Conservation (phyloP, 2,888 invertebrate genomes). For the Lochmaea crataegi region DNA sequence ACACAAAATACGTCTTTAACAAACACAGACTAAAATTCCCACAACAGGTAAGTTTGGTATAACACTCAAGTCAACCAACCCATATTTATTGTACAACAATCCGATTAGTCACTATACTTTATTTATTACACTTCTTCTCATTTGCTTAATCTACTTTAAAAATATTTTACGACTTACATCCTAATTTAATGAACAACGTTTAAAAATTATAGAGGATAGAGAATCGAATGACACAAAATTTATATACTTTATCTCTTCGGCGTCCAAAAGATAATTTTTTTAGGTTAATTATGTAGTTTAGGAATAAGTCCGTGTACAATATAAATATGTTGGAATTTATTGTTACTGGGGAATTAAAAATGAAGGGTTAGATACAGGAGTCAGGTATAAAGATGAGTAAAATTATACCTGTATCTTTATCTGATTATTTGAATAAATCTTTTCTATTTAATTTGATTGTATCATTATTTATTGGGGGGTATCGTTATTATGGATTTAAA, state of each 20-base stretch:
- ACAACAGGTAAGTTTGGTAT: slow-evolving; percentile 32
- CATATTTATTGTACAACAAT: slow-evolving; percentile 34
- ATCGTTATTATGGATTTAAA: too few species aligned
- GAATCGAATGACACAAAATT: slow-evolving; percentile 1
- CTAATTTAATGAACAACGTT: slow-evolving; percentile 24
- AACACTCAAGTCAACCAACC: too few species aligned
- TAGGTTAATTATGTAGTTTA: background rate
- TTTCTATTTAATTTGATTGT: too few species aligned
- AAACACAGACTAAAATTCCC: slow-evolving; percentile 23
- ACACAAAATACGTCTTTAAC: slow-evolving; percentile 22
- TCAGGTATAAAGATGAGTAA: too few species aligned
- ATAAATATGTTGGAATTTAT: too few species aligned
- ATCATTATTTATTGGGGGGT: too few species aligned
- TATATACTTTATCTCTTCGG: background rate
- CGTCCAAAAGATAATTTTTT: background rate
- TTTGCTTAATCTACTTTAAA: slow-evolving; percentile 42
- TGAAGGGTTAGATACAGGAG: too few species aligned
- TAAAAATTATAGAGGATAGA: slow-evolving; percentile 1
- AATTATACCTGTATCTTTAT: too few species aligned
- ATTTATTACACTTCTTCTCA: slow-evolving; percentile 34
- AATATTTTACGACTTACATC: slow-evolving; percentile 30
- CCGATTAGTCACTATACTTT: slow-evolving; percentile 20
- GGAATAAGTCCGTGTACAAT: too few species aligned
- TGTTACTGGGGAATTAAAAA: too few species aligned
- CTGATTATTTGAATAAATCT: too few species aligned